A percentile compares a stretch with the other conserved stretches of the same genome.
These are phyloP conservation scores for Eulemur macaco DNA, from an alignment of 2,113 vertebrate species.

Conservation along the genomic window DNA sequence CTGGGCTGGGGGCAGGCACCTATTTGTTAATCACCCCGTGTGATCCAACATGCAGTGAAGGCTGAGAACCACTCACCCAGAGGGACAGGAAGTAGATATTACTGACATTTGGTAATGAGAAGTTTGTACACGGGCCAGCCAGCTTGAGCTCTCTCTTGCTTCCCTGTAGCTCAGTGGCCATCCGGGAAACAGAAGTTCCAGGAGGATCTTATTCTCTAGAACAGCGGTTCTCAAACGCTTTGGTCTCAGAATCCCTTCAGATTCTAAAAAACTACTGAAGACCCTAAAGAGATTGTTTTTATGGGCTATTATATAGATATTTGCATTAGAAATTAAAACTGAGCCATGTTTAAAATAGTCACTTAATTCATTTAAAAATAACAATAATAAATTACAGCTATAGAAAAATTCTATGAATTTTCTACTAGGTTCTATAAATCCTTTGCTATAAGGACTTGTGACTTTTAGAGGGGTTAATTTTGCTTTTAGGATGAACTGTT, in stretches of 20 bases:
- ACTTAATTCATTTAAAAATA: neutral
- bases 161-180: neutral
- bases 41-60: neutral
- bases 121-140: neutral
- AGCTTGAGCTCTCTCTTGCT: neutral
- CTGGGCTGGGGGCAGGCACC: neutral
- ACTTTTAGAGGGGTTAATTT: neutral
- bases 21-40: rapidly evolving
- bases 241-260: neutral
- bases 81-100: neutral
- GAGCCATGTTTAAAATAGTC: neutral
- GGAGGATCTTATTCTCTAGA: neutral
- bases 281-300: neutral
- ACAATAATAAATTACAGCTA: neutral
- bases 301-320: neutral
- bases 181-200: neutral
- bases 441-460: neutral
- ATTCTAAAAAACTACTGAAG: neutral
- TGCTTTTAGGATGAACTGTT: neutral
- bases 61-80: neutral
- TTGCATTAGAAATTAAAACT: neutral
- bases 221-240: neutral
- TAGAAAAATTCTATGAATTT: neutral
- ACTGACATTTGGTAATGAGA: neutral
- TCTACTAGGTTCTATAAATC: neutral